These are phyloP conservation scores for Pseudocheirus occidentalis DNA, from an alignment of 2,797 vertebrate genomes.

Conservation along the genomic window DNA sequence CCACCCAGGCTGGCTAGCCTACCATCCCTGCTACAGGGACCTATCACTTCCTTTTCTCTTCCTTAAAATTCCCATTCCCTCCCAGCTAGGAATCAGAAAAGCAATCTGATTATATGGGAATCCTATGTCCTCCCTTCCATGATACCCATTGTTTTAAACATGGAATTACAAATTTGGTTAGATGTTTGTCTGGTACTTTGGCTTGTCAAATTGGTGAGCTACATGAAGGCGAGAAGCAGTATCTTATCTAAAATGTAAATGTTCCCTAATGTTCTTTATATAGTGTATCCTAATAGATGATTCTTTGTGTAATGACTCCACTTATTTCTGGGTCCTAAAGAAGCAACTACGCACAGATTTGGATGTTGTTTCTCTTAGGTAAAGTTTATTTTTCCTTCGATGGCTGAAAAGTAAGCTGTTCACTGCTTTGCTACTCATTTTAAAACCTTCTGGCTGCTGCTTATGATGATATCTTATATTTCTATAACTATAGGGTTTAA, in stretches of 20 bases:
- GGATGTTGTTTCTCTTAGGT: not conserved
- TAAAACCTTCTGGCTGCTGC: not conserved
- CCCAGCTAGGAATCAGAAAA: not conserved
- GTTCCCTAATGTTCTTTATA: not conserved
- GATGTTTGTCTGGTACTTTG: not conserved
- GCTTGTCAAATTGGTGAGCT: not conserved
- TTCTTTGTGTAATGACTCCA: not conserved
- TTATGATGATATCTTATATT: not conserved
- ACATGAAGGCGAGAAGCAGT: not conserved
- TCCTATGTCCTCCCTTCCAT: not conserved
- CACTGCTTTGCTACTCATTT: not conserved
- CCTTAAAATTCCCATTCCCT: not conserved
- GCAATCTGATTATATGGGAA: not conserved
- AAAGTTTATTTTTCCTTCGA: not conserved
- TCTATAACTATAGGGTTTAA: not conserved
- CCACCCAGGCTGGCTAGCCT: not conserved
- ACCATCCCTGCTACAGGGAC: not conserved
- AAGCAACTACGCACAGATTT: not conserved
- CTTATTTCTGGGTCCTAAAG: not conserved
- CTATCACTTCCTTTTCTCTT: not conserved
- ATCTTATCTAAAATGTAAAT: not conserved
- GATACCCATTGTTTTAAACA: not conserved
- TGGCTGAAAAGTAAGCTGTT: not conserved
- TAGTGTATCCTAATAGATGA: not conserved
- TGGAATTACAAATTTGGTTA: not conserved